Conservation (phyloP, 2,888 invertebrate genomes). For the Sthenelais limicola region DNA sequence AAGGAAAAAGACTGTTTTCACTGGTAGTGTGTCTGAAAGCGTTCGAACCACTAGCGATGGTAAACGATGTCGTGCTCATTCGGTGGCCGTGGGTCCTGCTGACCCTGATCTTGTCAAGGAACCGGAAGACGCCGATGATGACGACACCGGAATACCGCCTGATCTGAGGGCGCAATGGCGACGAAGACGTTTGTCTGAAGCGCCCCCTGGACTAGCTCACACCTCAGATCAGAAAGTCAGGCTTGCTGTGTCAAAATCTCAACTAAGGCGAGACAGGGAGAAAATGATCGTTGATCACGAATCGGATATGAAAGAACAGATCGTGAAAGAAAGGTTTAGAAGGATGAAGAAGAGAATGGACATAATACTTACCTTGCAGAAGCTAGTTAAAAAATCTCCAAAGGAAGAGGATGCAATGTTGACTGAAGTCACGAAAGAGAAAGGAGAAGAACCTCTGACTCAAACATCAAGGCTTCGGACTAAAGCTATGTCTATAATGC, state of each 20-base stretch:
- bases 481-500: too few relatives aligned
- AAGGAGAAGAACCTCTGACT: too few relatives aligned
- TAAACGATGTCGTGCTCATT: neutral
- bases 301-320: neutral
- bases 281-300: slow-evolving; percentile 28
- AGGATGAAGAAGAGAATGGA: slow-evolving; percentile 13
- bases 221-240: neutral
- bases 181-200: slow-evolving; percentile 1
- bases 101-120: neutral
- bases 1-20: too few relatives aligned
- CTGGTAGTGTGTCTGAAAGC: too few relatives aligned
- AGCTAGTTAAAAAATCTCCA: neutral
- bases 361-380: slow-evolving; percentile 11
- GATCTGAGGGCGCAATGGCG: slow-evolving; percentile 26
- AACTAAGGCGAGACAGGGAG: slow-evolving; percentile 8
- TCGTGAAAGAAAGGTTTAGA: slow-evolving; percentile 16
- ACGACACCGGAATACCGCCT: neutral
- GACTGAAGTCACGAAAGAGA: too few relatives aligned
- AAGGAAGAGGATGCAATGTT: neutral
- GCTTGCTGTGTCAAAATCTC: slow-evolving; percentile 18
- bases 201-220: slow-evolving; percentile 9
- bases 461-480: too few relatives aligned
- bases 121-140: neutral
- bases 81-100: neutral
- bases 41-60: too few relatives aligned